Conservation (phyloP, 2,797 vertebrate species). For the Myotis planiceps region DNA sequence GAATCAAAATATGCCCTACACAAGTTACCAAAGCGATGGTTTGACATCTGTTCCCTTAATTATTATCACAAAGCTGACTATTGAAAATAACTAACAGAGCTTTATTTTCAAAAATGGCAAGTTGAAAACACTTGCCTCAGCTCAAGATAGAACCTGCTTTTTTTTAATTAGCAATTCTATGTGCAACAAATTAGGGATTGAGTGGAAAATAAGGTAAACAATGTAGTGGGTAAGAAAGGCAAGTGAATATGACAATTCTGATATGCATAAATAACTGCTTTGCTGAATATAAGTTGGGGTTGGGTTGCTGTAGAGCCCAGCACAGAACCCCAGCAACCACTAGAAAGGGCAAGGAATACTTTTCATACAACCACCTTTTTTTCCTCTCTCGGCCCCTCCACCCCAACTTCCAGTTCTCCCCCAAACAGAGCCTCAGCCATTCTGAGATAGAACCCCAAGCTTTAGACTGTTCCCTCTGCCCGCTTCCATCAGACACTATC, state of each 20-base stretch:
- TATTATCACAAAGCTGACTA: background rate
- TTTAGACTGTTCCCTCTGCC: background rate
- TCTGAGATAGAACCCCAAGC: background rate
- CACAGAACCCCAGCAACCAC: background rate
- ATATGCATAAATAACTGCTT: background rate
- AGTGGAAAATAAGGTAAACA: background rate
- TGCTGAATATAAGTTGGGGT: background rate
- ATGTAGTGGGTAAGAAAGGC: background rate
- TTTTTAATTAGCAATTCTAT: background rate
- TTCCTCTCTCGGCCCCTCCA: background rate
- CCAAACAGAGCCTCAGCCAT: background rate
- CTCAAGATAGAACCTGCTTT: background rate
- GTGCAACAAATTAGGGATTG: background rate
- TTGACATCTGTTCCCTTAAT: background rate
- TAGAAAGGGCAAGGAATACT: background rate
- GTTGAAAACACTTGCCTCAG: background rate
- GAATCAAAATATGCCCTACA: background rate
- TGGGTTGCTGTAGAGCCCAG: background rate
- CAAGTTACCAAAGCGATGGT: background rate
- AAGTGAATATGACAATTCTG: background rate
- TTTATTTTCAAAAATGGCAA: slow-evolving; percentile 7
- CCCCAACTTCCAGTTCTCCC: background rate
- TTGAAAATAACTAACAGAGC: background rate
- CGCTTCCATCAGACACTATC: background rate
- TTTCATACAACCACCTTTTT: background rate